Evolutionary conservation across 2,888 invertebrate species (phyloP).

Genomic region (Tenodera sinensis): DNA sequence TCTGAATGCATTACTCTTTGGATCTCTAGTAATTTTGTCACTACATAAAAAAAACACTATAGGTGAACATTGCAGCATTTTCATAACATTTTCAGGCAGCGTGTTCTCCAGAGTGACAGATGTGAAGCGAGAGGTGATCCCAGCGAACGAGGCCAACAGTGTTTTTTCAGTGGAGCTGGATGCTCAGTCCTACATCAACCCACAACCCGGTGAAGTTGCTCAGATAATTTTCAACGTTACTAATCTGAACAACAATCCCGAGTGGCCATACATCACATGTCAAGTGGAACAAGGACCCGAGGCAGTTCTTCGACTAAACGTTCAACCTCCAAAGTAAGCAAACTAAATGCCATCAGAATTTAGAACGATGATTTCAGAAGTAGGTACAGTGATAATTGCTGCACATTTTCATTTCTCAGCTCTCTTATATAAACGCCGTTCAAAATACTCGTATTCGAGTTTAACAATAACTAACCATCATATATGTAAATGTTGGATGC

Average conservation of each 20-base stretch:
- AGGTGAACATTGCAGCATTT: too few species aligned
- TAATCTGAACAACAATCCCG: constrained; percentile 59
- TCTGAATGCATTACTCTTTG: too few species aligned
- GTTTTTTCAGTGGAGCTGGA: constrained; percentile 10
- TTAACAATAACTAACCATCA: too few species aligned
- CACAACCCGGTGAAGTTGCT: constrained; percentile 1
- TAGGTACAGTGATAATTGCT: too few species aligned
- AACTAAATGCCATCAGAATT: too few species aligned
- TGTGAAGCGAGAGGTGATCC: not conserved
- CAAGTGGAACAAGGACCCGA: constrained; percentile 48
- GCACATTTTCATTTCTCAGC: too few species aligned
- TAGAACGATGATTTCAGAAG: too few species aligned
- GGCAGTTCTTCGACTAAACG: not conserved
- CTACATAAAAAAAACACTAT: too few species aligned
- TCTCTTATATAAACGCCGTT: too few species aligned
- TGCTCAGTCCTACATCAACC: constrained; percentile 1
- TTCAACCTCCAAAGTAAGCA: not conserved
- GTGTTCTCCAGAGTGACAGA: not conserved
- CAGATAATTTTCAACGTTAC: constrained; percentile 66
- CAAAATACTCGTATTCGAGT: too few species aligned
- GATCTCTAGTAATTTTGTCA: too few species aligned
- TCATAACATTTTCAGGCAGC: not conserved
- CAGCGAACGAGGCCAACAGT: not conserved
- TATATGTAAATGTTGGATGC: too few species aligned
- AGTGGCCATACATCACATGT: constrained; percentile 54